Evolutionary conservation across 2,113 vertebrate genomes (phyloP), one percentile per base, ranked within the genome.

Genomic region (Serinus canaria): DNA sequence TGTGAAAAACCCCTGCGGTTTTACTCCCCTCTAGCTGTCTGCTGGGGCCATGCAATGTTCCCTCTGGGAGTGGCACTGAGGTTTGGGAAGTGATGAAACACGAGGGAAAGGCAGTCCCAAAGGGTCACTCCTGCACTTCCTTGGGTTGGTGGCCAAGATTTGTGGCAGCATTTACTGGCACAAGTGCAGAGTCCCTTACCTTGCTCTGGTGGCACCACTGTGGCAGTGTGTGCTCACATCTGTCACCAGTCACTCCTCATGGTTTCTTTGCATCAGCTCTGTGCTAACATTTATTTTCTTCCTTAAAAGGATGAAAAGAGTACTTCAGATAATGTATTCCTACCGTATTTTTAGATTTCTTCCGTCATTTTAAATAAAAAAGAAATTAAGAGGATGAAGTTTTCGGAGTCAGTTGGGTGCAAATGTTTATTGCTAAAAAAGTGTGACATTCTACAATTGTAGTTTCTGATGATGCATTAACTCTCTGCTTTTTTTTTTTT

Each of bases 311-410:
- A 80, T 59, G 63, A 94, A 77, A 76, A 44, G 23, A 85, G 12
- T 31, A 88, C 37, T 59, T 86, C 24, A 52, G 47, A 50, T n/a
- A 50, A 50, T 75, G 60, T 50, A 63, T 89, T 94, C 59, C 35
- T 67, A 20, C 22, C 1, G 1, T 37, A 39, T 33, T 85, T 92
- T 73, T 50, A 41, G 55, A 59, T 62, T 85, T 62, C 6, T 87
- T 50, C 64, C 59, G 63, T 77, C 37, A n/a, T 83, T 91, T 92
- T 69, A 90, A 83, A 87, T 80, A 27, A 62, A 79, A 73, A 89
- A 23, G 35, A 76, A 89, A 76, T 31, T 20, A 62, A 46, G 43
- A 66, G 16, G 35, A 37, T 55, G 28, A 86, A 83, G 47, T 91
- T 91, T 62, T 88, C 5, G 0, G 37, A 87, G 30, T 53, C 80